These are phyloP conservation scores for Amblyjoppa proteus DNA, from an alignment of 2,888 invertebrate species.

Conservation along the genomic window DNA sequence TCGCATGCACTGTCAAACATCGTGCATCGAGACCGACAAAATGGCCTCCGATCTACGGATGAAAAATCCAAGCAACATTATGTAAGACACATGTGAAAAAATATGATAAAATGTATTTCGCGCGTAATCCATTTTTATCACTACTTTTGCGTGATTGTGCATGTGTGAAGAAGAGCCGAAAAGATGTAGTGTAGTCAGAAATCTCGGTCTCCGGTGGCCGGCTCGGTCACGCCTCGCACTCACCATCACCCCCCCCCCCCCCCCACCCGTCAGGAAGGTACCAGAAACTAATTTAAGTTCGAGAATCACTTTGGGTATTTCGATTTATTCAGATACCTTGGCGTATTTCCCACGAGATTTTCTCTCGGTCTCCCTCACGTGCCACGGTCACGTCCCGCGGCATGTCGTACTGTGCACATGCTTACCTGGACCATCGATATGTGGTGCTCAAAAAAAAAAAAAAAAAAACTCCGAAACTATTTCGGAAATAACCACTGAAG, in stretches of 20 bases:
- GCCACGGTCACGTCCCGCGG: background rate
- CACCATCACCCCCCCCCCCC: too few species aligned
- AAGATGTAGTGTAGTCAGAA: slow-evolving; percentile 46
- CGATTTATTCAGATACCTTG: slow-evolving; percentile 83
- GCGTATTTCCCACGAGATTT: slow-evolving; percentile 82
- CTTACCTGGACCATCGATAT: background rate
- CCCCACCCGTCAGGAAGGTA: slow-evolving; percentile 10
- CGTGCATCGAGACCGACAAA: background rate
- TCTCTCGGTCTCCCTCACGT: slow-evolving; percentile 41
- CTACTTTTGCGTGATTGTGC: background rate
- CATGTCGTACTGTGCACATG: slow-evolving; percentile 21
- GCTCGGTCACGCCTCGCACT: slow-evolving; percentile 55
- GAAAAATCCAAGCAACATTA: background rate
- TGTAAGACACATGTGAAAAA: background rate
- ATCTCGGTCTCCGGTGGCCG: slow-evolving; percentile 57
- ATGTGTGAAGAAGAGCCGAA: slow-evolving; percentile 19
- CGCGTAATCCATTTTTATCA: background rate
- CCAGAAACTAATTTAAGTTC: slow-evolving; percentile 84
- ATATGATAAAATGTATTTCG: background rate
- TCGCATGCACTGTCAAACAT: background rate
- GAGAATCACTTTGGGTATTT: slow-evolving; percentile 84
- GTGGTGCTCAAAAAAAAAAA: background rate
- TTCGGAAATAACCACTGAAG: background rate
- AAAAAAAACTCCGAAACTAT: background rate
- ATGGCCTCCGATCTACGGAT: background rate